A percentile compares a stretch with the other conserved stretches of the same genome.
Evolutionary conservation across 2,113 vertebrate species (phyloP).

Genomic region (Actinemys pallida): DNA sequence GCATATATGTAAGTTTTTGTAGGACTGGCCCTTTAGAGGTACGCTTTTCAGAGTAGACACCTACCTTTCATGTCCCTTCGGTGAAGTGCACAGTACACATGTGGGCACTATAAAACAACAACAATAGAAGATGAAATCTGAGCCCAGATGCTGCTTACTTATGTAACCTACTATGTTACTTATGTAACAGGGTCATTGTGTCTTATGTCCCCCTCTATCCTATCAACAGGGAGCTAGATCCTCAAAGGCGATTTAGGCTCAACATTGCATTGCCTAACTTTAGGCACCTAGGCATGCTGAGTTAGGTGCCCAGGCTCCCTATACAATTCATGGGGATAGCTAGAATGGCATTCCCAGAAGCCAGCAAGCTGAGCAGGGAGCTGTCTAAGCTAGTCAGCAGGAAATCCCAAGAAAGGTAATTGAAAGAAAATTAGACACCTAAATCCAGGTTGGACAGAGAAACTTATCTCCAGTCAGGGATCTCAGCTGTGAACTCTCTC

Average conservation of each 20-base stretch:
- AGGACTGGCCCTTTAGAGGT: neutral
- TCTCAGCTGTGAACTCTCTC: neutral
- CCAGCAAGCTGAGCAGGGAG: neutral
- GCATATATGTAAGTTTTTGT: fast-evolving
- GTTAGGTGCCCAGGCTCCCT: too few species aligned
- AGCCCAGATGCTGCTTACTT: neutral
- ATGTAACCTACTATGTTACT: neutral
- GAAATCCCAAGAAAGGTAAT: neutral
- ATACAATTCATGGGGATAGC: neutral
- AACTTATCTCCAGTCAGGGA: neutral
- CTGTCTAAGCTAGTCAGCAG: neutral
- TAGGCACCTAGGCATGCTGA: neutral
- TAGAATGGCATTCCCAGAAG: neutral
- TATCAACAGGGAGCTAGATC: neutral
- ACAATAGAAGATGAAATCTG: neutral
- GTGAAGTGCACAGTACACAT: neutral
- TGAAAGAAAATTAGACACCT: neutral
- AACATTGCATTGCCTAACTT: neutral
- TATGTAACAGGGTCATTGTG: fast-evolving
- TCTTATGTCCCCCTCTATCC: neutral
- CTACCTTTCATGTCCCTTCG: neutral
- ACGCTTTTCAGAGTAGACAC: neutral
- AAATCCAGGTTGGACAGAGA: neutral
- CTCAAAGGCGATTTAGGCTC: neutral
- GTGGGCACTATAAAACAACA: neutral